Conservation (phyloP, 2,113 vertebrate genomes). For the Peromyscus californicus region DNA sequence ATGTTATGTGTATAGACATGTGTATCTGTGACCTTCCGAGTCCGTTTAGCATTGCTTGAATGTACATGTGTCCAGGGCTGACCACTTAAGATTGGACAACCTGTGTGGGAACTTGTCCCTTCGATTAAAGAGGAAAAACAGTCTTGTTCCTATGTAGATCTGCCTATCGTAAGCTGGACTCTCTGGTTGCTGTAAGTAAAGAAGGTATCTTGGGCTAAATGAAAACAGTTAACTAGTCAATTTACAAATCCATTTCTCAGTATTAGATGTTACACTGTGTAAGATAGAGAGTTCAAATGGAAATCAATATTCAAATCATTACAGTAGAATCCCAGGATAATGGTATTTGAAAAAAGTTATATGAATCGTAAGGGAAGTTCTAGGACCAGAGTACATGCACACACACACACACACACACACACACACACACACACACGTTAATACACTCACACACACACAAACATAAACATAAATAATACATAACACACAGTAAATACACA, state of each 20-base stretch:
- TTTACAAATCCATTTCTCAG: neutral
- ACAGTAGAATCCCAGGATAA: neutral
- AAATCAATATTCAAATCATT: neutral
- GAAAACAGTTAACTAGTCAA: conserved; percentile 4
- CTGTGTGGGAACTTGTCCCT: neutral
- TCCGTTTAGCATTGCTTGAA: neutral
- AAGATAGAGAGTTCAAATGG: neutral
- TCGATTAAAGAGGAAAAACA: neutral
- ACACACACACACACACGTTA: neutral
- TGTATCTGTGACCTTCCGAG: neutral
- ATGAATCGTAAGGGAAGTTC: neutral
- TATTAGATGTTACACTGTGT: neutral
- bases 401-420: neutral
- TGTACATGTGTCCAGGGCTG: neutral
- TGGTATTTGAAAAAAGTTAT: neutral
- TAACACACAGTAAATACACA: neutral
- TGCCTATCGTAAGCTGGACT: conserved; percentile 16
- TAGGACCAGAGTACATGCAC: neutral
- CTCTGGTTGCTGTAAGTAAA: conserved; percentile 13
- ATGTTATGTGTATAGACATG: neutral
- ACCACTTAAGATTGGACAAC: neutral
- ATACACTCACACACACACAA: neutral
- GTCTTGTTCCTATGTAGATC: neutral
- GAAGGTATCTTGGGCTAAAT: neutral
- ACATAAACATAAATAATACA: neutral